Conservation (phyloP, 2,113 vertebrate species). For the Petrocephalus zakoni region DNA sequence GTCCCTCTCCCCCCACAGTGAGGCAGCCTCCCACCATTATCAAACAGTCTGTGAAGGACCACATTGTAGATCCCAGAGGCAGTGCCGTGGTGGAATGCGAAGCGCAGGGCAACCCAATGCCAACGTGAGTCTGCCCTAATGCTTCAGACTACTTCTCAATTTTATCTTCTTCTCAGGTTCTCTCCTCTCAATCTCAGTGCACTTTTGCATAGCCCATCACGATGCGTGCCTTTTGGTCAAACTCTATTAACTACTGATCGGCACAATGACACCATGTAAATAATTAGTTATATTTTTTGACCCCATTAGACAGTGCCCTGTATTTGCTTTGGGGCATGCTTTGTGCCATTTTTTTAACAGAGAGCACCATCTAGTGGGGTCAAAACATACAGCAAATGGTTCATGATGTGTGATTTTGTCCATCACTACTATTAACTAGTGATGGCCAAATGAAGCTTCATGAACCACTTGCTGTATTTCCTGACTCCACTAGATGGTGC, state of each 20-base stretch:
- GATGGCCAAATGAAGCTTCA: no score
- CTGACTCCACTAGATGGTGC: no score
- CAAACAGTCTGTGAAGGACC: conserved; percentile 87
- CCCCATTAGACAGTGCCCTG: neutral
- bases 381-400: neutral
- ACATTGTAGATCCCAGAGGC: conserved; percentile 89
- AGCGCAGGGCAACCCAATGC: conserved; percentile 85
- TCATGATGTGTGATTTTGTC: neutral
- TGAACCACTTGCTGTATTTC: no score
- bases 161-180: neutral
- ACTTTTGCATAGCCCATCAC: neutral
- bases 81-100: conserved; percentile 92
- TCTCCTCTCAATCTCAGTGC: neutral
- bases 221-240: neutral
- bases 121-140: conserved; percentile 66
- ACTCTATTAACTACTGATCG: neutral
- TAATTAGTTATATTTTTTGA: neutral
- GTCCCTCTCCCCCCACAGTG: conserved; percentile 59
- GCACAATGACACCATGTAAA: neutral
- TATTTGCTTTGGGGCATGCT: neutral
- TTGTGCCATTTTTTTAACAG: neutral
- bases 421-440: neutral
- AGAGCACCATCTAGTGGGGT: neutral
- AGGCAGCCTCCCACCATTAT: conserved; percentile 89
- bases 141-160: neutral